Conservation (phyloP, 2,113 vertebrate genomes). For the Henicopernis longicauda region DNA sequence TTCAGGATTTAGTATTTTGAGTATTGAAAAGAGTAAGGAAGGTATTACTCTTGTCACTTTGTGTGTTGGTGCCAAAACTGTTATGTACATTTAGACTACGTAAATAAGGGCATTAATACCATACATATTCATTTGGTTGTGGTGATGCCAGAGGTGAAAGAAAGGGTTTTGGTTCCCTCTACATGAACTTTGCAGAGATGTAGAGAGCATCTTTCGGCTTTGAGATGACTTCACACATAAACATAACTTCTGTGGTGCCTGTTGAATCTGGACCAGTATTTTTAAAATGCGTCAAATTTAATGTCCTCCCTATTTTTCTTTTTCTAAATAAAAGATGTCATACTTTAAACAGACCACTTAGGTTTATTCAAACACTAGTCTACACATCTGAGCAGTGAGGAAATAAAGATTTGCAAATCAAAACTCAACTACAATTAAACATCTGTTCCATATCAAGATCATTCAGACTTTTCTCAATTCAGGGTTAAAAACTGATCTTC, state of each 20-base stretch:
- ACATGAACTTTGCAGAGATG: background rate
- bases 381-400: background rate
- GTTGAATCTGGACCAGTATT: background rate
- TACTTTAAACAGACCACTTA: background rate
- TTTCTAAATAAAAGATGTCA: background rate
- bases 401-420: slow-evolving; percentile 1
- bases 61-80: background rate
- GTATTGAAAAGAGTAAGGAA: background rate
- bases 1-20: background rate
- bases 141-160: background rate
- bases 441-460: background rate
- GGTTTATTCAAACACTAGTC: background rate
- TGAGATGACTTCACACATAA: background rate
- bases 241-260: background rate
- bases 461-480: background rate
- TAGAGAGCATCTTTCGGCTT: background rate
- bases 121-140: background rate
- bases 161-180: background rate
- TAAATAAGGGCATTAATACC: background rate
- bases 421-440: background rate
- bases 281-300: background rate
- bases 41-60: background rate
- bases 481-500: background rate
- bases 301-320: background rate
- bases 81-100: background rate